Percentiles rank a stretch among this genome's conserved stretches.
phyloP scores from a whole-genome alignment of 2,797 vertebrate species.

The Gephyroberyx darwinii region DNA sequence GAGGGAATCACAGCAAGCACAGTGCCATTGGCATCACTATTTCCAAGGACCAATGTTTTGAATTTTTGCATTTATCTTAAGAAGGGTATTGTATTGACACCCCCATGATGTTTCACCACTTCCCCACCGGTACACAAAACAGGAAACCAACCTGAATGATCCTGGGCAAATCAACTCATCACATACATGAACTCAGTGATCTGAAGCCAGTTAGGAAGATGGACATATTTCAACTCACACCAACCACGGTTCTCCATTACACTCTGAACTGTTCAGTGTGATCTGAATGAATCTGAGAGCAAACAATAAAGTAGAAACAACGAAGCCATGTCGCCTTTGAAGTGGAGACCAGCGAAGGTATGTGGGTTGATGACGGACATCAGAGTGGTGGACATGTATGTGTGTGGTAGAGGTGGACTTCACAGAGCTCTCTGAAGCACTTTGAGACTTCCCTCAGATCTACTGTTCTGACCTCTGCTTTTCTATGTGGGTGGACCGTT shows the following conservation, averaged over 20 bases:
- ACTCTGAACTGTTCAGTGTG: background rate
- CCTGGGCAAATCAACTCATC: no score
- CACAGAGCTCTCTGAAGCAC: slow-evolving; percentile 38
- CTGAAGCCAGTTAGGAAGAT: no score
- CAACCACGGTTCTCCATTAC: background rate
- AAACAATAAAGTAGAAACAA: background rate
- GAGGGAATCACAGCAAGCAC: background rate
- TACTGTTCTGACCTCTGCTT: slow-evolving; percentile 35
- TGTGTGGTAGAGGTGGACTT: slow-evolving; percentile 22
- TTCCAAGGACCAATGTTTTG: no score
- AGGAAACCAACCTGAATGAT: background rate
- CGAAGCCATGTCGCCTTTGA: background rate
- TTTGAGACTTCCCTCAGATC: slow-evolving; percentile 32
- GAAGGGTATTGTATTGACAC: no score
- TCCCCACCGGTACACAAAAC: background rate
- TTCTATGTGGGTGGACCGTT: slow-evolving; percentile 15
- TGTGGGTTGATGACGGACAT: slow-evolving; percentile 18
- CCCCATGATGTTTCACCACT: no score
- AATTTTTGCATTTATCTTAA: no score
- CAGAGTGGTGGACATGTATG: background rate
- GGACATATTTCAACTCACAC: background rate
- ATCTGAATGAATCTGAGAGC: background rate
- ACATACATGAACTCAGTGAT: no score
- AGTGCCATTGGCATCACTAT: no score
- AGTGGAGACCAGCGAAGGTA: background rate